A percentile compares a stretch with the other conserved stretches of the same genome.
Evolutionary conservation across 1,140 invertebrate species (phyloP).

Genomic region (Pseudomyrmex concolor): DNA sequence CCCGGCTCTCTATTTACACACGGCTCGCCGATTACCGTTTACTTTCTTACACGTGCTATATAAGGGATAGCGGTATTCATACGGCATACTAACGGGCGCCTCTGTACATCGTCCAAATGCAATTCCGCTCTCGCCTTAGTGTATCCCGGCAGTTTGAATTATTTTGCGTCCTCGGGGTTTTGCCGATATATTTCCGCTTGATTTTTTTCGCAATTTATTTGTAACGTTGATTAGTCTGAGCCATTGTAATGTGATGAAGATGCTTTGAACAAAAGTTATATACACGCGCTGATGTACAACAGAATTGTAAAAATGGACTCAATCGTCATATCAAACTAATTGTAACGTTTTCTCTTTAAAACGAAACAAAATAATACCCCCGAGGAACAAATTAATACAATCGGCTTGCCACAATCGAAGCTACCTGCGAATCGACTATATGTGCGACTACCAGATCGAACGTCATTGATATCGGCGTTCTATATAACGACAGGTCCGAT

Average conservation of each 20-base stretch:
- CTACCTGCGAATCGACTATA: slow-evolving; percentile 43
- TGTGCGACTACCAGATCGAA: slow-evolving; percentile 67
- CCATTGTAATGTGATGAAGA: not conserved
- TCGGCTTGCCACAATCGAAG: slow-evolving; percentile 37
- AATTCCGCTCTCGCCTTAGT: slow-evolving; percentile 32
- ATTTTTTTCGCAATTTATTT: not conserved
- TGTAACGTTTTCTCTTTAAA: not conserved
- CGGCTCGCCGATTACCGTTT: slow-evolving; percentile 66
- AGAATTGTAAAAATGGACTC: not conserved
- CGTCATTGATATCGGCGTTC: slow-evolving; percentile 33
- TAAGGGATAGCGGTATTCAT: slow-evolving; percentile 62
- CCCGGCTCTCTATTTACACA: slow-evolving; percentile 74
- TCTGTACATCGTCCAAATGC: slow-evolving; percentile 58
- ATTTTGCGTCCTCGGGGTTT: not conserved
- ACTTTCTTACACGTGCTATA: slow-evolving; percentile 65
- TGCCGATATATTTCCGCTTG: slow-evolving; percentile 12
- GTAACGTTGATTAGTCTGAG: slow-evolving; percentile 20
- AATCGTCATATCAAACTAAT: not conserved
- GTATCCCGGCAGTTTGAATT: slow-evolving; percentile 2
- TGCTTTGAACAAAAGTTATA: slow-evolving; percentile 4
- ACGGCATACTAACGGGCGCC: slow-evolving; percentile 55
- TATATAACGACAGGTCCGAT: slow-evolving; percentile 28
- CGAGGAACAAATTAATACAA: slow-evolving; percentile 12
- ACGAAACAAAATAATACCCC: slow-evolving; percentile 27
- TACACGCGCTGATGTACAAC: not conserved